phyloP scores from a whole-genome alignment of 1,140 invertebrate genomes.

The Conus betulinus region DNA sequence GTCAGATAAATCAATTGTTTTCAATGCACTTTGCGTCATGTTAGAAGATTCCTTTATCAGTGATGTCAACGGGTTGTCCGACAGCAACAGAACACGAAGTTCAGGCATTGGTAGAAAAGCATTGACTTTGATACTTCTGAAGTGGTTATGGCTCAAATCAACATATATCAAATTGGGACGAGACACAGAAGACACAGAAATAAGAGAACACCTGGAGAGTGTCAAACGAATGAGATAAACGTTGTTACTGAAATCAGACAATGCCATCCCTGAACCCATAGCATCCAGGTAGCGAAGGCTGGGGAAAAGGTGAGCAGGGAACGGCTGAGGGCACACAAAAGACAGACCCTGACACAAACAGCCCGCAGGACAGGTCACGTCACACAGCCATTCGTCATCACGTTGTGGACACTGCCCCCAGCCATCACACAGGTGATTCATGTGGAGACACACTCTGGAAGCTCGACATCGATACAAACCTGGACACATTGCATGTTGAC shows the following conservation, averaged over 20 bases:
- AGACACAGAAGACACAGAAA: neutral
- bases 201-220: neutral
- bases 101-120: slow-evolving; percentile 3
- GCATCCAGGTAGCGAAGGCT: slow-evolving; percentile 11
- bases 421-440: no score
- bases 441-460: no score
- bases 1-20: neutral
- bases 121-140: neutral
- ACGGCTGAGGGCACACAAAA: neutral
- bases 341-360: slow-evolving; percentile 22
- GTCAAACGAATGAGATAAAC: neutral
- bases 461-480: no score
- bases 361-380: slow-evolving; percentile 1
- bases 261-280: neutral
- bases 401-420: no score
- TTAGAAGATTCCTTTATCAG: neutral
- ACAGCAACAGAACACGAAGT: slow-evolving; percentile 18
- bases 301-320: neutral
- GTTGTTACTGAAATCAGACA: neutral
- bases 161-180: neutral
- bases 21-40: neutral
- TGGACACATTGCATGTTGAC: no score
- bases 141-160: slow-evolving; percentile 36
- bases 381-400: slow-evolving; percentile 29
- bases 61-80: neutral